Percentiles rank a stretch among this genome's conserved stretches.
phyloP scores from a whole-genome alignment of 1,140 invertebrate genomes.

The Apis florea region DNA sequence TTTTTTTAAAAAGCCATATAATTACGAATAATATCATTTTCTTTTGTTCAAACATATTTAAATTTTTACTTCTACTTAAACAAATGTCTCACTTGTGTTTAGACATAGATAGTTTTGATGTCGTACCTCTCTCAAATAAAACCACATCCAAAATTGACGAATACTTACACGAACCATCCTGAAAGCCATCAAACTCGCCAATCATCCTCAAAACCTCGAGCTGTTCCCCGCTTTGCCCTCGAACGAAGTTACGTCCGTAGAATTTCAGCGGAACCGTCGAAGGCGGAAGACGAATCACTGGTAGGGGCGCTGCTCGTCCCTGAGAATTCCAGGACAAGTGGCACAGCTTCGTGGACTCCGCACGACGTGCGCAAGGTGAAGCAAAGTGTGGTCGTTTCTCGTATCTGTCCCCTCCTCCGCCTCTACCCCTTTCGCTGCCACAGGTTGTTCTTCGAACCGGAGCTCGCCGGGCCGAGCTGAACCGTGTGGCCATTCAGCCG shows the following conservation, averaged over 20 bases:
- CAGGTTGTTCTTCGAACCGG: conserved; percentile 43
- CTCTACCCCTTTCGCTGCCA: conserved; percentile 1
- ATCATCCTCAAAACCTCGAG: no score
- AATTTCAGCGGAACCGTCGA: conserved; percentile 59
- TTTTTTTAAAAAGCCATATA: no score
- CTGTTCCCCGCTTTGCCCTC: neutral
- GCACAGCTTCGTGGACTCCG: conserved; percentile 62
- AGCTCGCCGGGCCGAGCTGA: conserved; percentile 61
- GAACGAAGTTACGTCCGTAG: neutral
- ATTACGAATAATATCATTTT: no score
- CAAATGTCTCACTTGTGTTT: no score
- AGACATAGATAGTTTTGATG: no score
- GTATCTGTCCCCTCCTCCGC: conserved; percentile 60
- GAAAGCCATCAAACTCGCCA: no score
- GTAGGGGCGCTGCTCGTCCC: conserved; percentile 67
- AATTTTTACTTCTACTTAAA: no score
- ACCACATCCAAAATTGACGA: no score
- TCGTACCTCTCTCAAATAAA: no score
- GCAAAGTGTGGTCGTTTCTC: conserved; percentile 67
- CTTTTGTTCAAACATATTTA: no score
- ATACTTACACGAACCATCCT: no score
- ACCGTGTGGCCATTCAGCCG: conserved; percentile 71
- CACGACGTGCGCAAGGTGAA: conserved; percentile 66
- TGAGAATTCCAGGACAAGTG: conserved; percentile 77
- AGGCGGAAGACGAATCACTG: conserved; percentile 59